Evolutionary conservation across 2,797 vertebrate species (phyloP).

Genomic region (Enoplosus armatus): DNA sequence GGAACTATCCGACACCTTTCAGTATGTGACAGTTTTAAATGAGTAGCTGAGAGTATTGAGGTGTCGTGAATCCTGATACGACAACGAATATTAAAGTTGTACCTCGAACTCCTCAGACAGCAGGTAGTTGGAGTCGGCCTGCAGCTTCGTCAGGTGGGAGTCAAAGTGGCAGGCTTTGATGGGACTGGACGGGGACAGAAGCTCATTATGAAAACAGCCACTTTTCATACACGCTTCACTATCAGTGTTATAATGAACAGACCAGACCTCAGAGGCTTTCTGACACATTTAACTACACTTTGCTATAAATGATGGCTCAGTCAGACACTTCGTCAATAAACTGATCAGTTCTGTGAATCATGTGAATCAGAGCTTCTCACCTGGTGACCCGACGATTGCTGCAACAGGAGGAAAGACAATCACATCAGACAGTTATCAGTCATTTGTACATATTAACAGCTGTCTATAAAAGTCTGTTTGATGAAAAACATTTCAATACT

Average conservation of each 20-base stretch:
- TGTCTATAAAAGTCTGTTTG: no score
- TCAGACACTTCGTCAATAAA: no score
- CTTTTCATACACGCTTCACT: background rate
- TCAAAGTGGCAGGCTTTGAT: slow-evolving; percentile 92
- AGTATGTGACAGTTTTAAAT: no score
- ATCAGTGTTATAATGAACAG: no score
- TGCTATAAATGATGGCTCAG: background rate
- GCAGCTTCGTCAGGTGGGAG: slow-evolving; percentile 93
- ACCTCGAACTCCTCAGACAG: slow-evolving; percentile 99
- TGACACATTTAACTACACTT: background rate
- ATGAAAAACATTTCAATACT: no score
- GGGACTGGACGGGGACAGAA: slow-evolving; percentile 82
- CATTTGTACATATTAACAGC: no score
- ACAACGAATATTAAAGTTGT: no score
- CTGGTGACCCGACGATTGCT: slow-evolving; percentile 91
- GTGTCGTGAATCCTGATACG: no score
- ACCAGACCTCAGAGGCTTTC: background rate
- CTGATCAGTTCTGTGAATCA: no score
- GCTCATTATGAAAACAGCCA: background rate
- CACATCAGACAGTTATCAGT: background rate
- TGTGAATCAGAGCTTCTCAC: slow-evolving; percentile 73
- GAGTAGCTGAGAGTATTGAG: no score
- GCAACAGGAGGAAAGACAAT: slow-evolving; percentile 72
- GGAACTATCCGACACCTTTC: no score
- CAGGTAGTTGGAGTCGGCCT: slow-evolving; percentile 95